Evolutionary conservation across 2,888 invertebrate genomes (phyloP).

Genomic region (Matsumyia berberina): DNA sequence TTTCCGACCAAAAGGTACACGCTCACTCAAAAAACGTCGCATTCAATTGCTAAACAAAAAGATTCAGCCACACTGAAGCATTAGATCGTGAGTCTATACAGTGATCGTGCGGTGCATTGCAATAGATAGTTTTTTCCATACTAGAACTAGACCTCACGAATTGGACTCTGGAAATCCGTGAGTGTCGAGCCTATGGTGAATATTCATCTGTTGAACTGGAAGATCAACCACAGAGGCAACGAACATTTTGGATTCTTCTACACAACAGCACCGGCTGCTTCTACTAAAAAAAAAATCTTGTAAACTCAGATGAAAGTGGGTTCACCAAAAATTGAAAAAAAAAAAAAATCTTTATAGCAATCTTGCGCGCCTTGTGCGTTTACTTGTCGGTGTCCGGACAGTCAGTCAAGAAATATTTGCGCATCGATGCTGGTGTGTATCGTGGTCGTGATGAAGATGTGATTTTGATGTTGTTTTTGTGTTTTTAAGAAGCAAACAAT

Average conservation of each 20-base stretch:
- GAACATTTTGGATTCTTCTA: conserved; percentile 12
- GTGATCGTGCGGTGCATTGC: conserved; percentile 13
- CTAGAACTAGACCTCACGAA: conserved; percentile 9
- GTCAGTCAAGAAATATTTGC: conserved; percentile 66
- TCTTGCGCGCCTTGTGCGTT: conserved; percentile 59
- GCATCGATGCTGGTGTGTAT: conserved; percentile 56
- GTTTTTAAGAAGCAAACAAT: conserved; percentile 17
- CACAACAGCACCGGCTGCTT: neutral
- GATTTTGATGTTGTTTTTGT: conserved; percentile 8
- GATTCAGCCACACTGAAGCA: conserved; percentile 13
- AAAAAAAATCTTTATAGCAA: conserved; percentile 44
- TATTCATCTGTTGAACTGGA: conserved; percentile 53
- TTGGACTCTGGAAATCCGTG: conserved; percentile 33
- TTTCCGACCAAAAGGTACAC: conserved; percentile 7
- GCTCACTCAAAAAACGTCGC: conserved; percentile 21
- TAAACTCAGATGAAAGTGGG: conserved; percentile 58
- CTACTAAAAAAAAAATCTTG: conserved; percentile 25
- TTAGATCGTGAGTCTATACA: too few relatives aligned
- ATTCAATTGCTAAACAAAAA: conserved; percentile 18
- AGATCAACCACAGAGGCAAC: conserved; percentile 18
- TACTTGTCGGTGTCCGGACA: conserved; percentile 45
- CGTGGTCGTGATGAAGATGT: conserved; percentile 39
- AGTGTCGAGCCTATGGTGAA: conserved; percentile 52
- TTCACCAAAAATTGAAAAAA: conserved; percentile 51
- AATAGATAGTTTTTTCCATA: conserved; percentile 10